A percentile compares a stretch with the other conserved stretches of the same genome.
Evolutionary conservation across 2,888 invertebrate species (phyloP).

Genomic region (Parnassius glacialis): DNA sequence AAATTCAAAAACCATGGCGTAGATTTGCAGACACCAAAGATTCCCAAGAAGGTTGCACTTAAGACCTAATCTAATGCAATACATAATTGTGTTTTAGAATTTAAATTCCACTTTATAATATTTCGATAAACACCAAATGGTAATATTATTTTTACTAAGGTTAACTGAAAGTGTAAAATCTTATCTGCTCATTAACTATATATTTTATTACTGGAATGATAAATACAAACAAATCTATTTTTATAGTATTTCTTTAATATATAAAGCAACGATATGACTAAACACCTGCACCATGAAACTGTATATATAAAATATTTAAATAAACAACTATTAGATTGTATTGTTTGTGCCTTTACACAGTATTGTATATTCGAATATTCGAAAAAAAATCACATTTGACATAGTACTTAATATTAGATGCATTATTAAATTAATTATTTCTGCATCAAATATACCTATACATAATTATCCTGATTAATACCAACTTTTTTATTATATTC

Average conservation of each 20-base stretch:
- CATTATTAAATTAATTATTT: slow-evolving; percentile 38
- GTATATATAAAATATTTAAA: slow-evolving; percentile 43
- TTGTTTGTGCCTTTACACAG: slow-evolving; percentile 74
- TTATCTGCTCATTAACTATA: slow-evolving; percentile 20
- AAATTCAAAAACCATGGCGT: slow-evolving; percentile 50
- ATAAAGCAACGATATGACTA: slow-evolving; percentile 45
- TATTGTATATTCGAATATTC: slow-evolving; percentile 51
- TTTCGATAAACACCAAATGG: slow-evolving; percentile 55
- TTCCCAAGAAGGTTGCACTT: slow-evolving; percentile 68
- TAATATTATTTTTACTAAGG: slow-evolving; percentile 41
- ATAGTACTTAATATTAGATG: slow-evolving; percentile 64
- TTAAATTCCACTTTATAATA: slow-evolving; percentile 66
- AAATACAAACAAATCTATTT: slow-evolving; percentile 60
- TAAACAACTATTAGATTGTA: slow-evolving; percentile 45
- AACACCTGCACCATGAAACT: slow-evolving; percentile 33
- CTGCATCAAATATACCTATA: slow-evolving; percentile 17
- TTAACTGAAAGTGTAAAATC: slow-evolving; percentile 32
- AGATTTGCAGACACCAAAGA: slow-evolving; percentile 65
- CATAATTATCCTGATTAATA: slow-evolving; percentile 6
- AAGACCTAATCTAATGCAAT: slow-evolving; percentile 57
- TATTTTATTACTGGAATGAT: slow-evolving; percentile 19
- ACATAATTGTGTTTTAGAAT: slow-evolving; percentile 40
- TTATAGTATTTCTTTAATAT: slow-evolving; percentile 68
- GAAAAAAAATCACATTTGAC: slow-evolving; percentile 31
- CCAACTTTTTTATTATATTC: slow-evolving; percentile 8